Percentiles rank a stretch among this genome's conserved stretches.
Conservation (phyloP, 2,797 vertebrate genomes). For the Novumbra hubbsi region DNA sequence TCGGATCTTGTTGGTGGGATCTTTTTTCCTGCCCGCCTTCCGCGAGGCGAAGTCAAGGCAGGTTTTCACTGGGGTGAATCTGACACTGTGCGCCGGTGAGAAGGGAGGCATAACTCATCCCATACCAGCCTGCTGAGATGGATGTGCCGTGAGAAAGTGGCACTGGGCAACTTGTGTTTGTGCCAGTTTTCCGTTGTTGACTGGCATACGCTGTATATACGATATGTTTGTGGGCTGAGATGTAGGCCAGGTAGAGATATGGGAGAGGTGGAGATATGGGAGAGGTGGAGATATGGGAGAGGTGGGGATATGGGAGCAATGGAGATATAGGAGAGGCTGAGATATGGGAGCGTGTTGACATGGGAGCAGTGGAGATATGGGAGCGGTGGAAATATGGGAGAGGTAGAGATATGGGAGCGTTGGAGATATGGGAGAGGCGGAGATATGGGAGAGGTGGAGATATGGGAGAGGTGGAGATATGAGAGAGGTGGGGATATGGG, state of each 20-base stretch:
- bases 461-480: no score
- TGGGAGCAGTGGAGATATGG: no score
- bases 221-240: not conserved
- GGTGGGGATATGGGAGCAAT: no score
- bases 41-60: conserved; percentile 63
- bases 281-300: no score
- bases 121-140: conserved; percentile 26
- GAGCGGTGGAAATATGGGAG: no score
- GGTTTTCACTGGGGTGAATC: conserved; percentile 28
- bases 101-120: conserved; percentile 34
- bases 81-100: conserved; percentile 41
- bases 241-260: no score
- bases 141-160: conserved; percentile 25
- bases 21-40: conserved; percentile 35
- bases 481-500: not conserved
- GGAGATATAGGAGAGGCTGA: not conserved
- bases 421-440: no score
- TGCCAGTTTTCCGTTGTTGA: not conserved
- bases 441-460: no score
- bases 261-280: no score
- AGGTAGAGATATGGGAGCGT: no score
- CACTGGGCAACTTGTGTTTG: not conserved
- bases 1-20: not conserved
- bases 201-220: not conserved
- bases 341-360: no score